Conservation (phyloP, 2,797 vertebrate species). For the Clamator glandarius region DNA sequence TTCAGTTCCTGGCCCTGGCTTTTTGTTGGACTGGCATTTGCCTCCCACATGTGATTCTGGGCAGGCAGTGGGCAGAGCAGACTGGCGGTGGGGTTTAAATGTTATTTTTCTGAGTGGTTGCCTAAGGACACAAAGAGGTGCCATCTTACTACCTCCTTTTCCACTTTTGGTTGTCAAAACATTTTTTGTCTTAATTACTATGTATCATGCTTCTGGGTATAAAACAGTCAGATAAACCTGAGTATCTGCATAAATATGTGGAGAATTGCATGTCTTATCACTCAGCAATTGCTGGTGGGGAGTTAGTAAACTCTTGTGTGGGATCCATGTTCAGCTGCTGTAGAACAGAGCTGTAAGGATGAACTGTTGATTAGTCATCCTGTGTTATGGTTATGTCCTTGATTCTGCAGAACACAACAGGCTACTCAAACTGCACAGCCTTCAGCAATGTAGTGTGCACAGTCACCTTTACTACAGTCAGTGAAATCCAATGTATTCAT, state of each 20-base stretch:
- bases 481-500: background rate
- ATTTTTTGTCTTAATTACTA: conserved; percentile 80
- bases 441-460: background rate
- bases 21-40: background rate
- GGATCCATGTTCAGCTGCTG: background rate
- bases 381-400: background rate
- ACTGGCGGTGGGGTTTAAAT: background rate
- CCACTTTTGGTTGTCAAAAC: conserved; percentile 72
- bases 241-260: conserved; percentile 71
- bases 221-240: conserved; percentile 79
- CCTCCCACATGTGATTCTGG: background rate
- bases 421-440: background rate
- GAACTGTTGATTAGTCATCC: background rate
- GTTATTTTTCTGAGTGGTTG: background rate
- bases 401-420: background rate
- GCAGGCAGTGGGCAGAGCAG: background rate
- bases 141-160: background rate
- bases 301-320: conserved; percentile 48
- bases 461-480: background rate
- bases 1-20: background rate
- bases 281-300: conserved; percentile 67
- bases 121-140: background rate
- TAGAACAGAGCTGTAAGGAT: background rate
- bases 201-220: conserved; percentile 70
- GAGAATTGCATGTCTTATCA: conserved; percentile 65